These are phyloP conservation scores for Hypomecis atomaria DNA, from an alignment of 2,888 invertebrate genomes.

Conservation along the genomic window DNA sequence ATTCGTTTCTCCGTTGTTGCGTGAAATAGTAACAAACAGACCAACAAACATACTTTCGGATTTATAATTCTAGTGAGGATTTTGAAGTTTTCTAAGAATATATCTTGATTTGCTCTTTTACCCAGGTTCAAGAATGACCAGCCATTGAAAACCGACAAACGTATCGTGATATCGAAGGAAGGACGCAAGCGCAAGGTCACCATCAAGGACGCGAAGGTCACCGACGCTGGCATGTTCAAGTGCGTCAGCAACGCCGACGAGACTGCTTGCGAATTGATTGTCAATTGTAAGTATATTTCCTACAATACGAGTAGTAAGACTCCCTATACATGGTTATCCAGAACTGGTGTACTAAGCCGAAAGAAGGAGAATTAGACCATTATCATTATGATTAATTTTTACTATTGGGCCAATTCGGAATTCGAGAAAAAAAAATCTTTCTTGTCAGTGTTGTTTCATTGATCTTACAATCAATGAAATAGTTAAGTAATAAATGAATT, in stretches of 20 bases:
- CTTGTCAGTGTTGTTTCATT: no score
- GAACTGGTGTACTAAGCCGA: no score
- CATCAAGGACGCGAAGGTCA: slow-evolving; percentile 97
- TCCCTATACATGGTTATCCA: no score
- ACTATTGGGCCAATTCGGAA: no score
- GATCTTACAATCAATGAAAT: no score
- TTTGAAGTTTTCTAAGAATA: neutral
- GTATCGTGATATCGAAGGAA: slow-evolving; percentile 93
- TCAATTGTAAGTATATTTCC: slow-evolving; percentile 92
- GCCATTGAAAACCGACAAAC: slow-evolving; percentile 94
- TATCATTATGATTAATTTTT: no score
- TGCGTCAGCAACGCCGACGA: slow-evolving; percentile 97
- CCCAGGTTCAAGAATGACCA: slow-evolving; percentile 91
- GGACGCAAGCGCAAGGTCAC: slow-evolving; percentile 97
- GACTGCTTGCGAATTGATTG: slow-evolving; percentile 96
- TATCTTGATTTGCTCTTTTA: neutral
- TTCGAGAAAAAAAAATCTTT: no score
- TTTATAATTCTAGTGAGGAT: neutral
- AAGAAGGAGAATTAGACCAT: no score
- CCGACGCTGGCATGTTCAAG: slow-evolving; percentile 97
- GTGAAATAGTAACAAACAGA: neutral
- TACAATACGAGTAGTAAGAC: no score
- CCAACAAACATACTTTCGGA: neutral
- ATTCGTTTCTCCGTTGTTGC: neutral
- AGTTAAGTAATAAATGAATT: no score